These are phyloP conservation scores for Corydoras maculifer DNA, from an alignment of 2,113 vertebrate genomes.

Conservation along the genomic window DNA sequence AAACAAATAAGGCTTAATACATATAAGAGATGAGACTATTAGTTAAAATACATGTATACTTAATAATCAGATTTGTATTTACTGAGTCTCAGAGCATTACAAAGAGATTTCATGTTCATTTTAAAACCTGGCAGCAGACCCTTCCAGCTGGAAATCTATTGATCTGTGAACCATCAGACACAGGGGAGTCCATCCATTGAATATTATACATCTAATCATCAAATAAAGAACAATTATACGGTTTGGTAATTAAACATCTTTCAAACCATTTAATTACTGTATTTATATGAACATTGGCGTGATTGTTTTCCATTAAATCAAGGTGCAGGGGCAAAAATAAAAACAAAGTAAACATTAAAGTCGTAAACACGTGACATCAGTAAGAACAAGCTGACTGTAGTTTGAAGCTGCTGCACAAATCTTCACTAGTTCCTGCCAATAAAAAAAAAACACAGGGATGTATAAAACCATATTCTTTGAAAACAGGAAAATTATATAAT, in stretches of 20 bases:
- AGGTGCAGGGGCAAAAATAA: constrained; percentile 36
- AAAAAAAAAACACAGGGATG: constrained; percentile 49
- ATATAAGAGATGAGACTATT: too few relatives aligned
- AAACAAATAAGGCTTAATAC: too few relatives aligned
- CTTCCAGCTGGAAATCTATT: constrained; percentile 76
- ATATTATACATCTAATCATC: constrained; percentile 91
- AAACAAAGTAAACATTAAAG: constrained; percentile 32
- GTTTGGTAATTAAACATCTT: constrained; percentile 96
- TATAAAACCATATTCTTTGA: constrained; percentile 40
- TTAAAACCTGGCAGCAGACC: constrained; percentile 43
- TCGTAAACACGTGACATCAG: constrained; percentile 41
- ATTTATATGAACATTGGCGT: constrained; percentile 71
- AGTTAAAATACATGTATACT: too few relatives aligned
- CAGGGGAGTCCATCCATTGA: constrained; percentile 90
- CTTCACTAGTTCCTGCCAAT: constrained; percentile 51
- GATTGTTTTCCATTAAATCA: constrained; percentile 64
- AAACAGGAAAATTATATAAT: constrained; percentile 41
- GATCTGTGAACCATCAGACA: constrained; percentile 91
- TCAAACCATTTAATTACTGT: constrained; percentile 87
- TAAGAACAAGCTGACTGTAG: constrained; percentile 59
- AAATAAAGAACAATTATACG: constrained; percentile 93
- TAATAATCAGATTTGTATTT: constrained; percentile 51
- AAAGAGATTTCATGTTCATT: constrained; percentile 54
- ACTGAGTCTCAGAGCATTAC: constrained; percentile 50
- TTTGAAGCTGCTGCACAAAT: constrained; percentile 58